These are phyloP conservation scores for Myathropa florea DNA, from an alignment of 2,888 invertebrate species.

Conservation along the genomic window DNA sequence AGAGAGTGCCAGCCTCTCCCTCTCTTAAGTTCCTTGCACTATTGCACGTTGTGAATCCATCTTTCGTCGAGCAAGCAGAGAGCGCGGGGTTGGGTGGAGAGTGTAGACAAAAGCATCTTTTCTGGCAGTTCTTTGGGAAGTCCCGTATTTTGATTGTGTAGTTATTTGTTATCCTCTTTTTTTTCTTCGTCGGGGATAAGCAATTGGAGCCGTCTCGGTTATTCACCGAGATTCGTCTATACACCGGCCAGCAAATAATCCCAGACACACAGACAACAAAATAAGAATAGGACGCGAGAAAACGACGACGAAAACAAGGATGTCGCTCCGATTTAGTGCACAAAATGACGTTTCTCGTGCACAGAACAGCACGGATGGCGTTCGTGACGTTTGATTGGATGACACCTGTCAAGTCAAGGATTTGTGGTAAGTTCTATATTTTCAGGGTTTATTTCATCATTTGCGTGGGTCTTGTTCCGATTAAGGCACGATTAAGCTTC, in stretches of 20 bases:
- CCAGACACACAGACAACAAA: not conserved
- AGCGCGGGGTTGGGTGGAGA: not conserved
- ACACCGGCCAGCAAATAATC: slow-evolving; percentile 23
- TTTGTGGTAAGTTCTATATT: not conserved
- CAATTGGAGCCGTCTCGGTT: slow-evolving; percentile 61
- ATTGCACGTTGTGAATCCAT: slow-evolving; percentile 23
- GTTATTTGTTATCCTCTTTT: not conserved
- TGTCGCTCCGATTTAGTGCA: not conserved
- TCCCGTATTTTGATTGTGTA: slow-evolving; percentile 45
- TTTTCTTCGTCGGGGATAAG: slow-evolving; percentile 8
- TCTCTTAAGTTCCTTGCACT: slow-evolving; percentile 61
- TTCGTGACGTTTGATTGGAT: not conserved
- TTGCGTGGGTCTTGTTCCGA: too few relatives aligned
- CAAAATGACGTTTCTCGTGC: not conserved
- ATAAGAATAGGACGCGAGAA: not conserved
- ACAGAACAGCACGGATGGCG: not conserved
- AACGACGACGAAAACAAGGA: not conserved
- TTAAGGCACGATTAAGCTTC: too few relatives aligned
- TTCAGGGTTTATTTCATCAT: too few relatives aligned
- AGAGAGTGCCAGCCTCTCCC: not conserved
- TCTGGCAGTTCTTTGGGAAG: slow-evolving; percentile 63
- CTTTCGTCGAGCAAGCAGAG: not conserved
- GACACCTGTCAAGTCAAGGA: not conserved
- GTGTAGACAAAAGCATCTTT: slow-evolving; percentile 63
- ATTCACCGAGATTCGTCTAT: slow-evolving; percentile 67